Percentiles rank a stretch among this genome's conserved stretches.
Conservation (phyloP, 2,888 invertebrate genomes). For the Embidobia sp. region DNA sequence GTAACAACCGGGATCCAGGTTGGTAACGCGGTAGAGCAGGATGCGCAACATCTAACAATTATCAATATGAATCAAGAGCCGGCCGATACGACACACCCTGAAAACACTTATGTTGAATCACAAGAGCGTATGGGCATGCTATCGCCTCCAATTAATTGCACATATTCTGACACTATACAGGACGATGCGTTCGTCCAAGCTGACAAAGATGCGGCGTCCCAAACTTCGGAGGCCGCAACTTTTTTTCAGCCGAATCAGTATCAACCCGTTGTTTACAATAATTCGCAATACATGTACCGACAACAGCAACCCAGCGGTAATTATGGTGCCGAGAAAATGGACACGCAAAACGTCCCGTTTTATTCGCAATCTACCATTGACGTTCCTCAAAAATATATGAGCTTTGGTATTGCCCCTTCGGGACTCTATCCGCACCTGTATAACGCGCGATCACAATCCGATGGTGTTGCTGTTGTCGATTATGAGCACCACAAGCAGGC, state of each 20-base stretch:
- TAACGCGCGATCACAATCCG: conserved; percentile 73
- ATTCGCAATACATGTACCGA: conserved; percentile 74
- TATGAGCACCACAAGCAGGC: conserved; percentile 75
- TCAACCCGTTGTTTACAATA: conserved; percentile 74
- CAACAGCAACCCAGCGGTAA: conserved; percentile 67
- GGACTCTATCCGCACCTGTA: conserved; percentile 78
- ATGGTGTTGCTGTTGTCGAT: conserved; percentile 77
- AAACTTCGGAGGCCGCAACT: conserved; percentile 34
- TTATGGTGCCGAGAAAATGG: conserved; percentile 60
- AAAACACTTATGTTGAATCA: conserved; percentile 79
- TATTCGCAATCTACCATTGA: conserved; percentile 51
- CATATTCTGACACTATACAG: conserved; percentile 78
- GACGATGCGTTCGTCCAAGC: conserved; percentile 67
- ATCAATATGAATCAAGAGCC: conserved; percentile 79
- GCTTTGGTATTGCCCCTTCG: conserved; percentile 70
- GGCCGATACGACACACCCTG: conserved; percentile 81
- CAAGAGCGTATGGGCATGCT: conserved; percentile 79
- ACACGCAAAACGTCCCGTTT: conserved; percentile 53
- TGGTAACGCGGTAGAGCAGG: conserved; percentile 80
- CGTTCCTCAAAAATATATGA: conserved; percentile 71
- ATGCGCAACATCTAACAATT: conserved; percentile 78
- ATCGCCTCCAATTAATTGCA: conserved; percentile 79
- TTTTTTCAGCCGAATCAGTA: conserved; percentile 73
- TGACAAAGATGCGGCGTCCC: conserved; percentile 11
- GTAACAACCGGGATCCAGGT: conserved; percentile 81